Conservation (phyloP, 2,113 vertebrate species). For the Prietella phreatophila region DNA sequence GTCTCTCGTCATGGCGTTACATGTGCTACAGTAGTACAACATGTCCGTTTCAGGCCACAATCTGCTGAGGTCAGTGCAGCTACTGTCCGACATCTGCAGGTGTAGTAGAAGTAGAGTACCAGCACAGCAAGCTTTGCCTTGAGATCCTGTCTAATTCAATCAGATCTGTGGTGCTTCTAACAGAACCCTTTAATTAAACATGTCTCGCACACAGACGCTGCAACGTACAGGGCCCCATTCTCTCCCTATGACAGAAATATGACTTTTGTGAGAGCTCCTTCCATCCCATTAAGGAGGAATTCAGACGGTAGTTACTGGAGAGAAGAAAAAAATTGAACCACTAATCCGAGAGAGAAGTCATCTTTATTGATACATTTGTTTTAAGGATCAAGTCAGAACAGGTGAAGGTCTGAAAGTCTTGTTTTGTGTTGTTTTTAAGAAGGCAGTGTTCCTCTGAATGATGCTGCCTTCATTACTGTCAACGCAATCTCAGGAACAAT, state of each 20-base stretch:
- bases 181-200: constrained; percentile 44
- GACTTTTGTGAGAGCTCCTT: constrained; percentile 9
- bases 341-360: constrained; percentile 27
- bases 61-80: constrained; percentile 11
- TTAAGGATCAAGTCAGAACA: constrained; percentile 24
- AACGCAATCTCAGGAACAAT: constrained; percentile 43
- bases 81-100: constrained; percentile 52
- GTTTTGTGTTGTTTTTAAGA: neutral
- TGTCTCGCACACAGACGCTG: constrained; percentile 14
- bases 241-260: constrained; percentile 16
- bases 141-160: constrained; percentile 55
- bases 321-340: constrained; percentile 5
- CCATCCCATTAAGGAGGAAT: constrained; percentile 16
- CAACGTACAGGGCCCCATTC: neutral
- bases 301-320: neutral
- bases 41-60: neutral
- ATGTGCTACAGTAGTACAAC: neutral
- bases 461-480: constrained; percentile 53
- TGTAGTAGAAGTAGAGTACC: constrained; percentile 59
- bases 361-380: constrained; percentile 10
- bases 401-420: constrained; percentile 7
- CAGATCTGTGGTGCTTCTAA: constrained; percentile 38
- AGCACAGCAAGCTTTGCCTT: constrained; percentile 52
- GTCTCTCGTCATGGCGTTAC: neutral
- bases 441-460: constrained; percentile 17